phyloP scores from a whole-genome alignment of 2,113 vertebrate genomes.

The Gambusia affinis region DNA sequence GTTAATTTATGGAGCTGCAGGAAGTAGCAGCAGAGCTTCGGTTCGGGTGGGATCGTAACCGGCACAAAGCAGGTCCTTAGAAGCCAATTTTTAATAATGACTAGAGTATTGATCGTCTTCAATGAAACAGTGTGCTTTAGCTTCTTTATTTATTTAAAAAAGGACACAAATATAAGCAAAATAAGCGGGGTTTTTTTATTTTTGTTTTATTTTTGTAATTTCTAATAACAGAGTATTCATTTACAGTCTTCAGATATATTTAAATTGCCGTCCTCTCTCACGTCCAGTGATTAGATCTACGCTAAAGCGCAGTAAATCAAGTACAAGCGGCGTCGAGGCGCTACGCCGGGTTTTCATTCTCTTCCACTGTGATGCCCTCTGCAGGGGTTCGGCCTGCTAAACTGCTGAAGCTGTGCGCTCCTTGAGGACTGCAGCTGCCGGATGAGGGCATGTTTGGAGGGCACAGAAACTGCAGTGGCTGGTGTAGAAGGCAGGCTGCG shows the following conservation, averaged over 20 bases:
- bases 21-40: conserved; percentile 20
- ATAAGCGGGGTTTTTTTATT: not conserved
- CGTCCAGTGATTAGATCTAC: not conserved
- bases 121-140: conserved; percentile 47
- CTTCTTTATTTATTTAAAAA: conserved; percentile 25
- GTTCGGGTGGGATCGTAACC: conserved; percentile 2
- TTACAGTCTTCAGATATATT: not conserved
- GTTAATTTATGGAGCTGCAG: conserved; percentile 32
- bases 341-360: conserved; percentile 34
- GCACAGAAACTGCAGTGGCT: conserved; percentile 67
- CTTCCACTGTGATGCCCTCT: conserved; percentile 43
- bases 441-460: conserved; percentile 64
- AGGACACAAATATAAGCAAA: conserved; percentile 17
- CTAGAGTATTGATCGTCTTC: conserved; percentile 51
- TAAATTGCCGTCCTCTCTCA: conserved; percentile 1
- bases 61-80: not conserved
- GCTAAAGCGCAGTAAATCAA: conserved; percentile 10
- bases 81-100: conserved; percentile 21
- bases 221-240: not conserved
- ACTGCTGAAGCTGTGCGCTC: conserved; percentile 71
- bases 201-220: not conserved
- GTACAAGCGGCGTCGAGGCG: conserved; percentile 29
- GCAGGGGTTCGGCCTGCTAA: conserved; percentile 58
- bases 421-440: conserved; percentile 66
- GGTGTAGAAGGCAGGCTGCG: conserved; percentile 26